Conservation (phyloP, 2,113 vertebrate species). For the Bucco capensis region DNA sequence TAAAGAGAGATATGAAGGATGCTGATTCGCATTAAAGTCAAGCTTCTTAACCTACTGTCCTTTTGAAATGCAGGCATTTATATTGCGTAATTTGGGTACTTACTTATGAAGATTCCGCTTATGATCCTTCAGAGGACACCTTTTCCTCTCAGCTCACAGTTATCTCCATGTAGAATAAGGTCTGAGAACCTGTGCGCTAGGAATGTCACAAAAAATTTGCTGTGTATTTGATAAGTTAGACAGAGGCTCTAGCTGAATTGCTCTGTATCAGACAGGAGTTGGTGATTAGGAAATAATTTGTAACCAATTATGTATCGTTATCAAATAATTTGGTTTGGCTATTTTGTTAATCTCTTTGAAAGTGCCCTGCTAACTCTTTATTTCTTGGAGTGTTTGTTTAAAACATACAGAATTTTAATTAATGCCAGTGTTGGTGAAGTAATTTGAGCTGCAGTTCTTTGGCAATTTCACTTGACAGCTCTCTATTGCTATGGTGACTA, state of each 20-base stretch:
- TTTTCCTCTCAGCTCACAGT: not conserved
- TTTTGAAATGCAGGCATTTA: not conserved
- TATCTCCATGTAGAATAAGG: not conserved
- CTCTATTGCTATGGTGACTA: constrained; percentile 36
- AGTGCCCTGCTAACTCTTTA: not conserved
- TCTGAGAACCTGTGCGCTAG: not conserved
- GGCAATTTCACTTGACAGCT: not conserved
- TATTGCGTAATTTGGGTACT: no score
- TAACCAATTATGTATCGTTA: not conserved
- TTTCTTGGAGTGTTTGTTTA: not conserved
- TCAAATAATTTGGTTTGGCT: not conserved
- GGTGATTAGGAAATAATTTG: not conserved
- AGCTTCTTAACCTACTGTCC: not conserved
- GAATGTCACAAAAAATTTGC: not conserved
- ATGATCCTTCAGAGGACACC: rapidly evolving
- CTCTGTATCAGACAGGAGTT: not conserved
- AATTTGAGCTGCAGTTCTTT: not conserved
- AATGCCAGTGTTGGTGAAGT: not conserved
- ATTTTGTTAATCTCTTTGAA: not conserved
- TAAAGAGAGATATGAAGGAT: not conserved
- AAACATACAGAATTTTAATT: not conserved
- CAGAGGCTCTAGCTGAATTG: not conserved
- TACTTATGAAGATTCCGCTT: not conserved
- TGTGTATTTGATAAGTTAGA: not conserved
- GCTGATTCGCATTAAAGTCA: not conserved